These are phyloP conservation scores for Dicentrarchus labrax DNA, from an alignment of 2,113 vertebrate species.

Conservation along the genomic window DNA sequence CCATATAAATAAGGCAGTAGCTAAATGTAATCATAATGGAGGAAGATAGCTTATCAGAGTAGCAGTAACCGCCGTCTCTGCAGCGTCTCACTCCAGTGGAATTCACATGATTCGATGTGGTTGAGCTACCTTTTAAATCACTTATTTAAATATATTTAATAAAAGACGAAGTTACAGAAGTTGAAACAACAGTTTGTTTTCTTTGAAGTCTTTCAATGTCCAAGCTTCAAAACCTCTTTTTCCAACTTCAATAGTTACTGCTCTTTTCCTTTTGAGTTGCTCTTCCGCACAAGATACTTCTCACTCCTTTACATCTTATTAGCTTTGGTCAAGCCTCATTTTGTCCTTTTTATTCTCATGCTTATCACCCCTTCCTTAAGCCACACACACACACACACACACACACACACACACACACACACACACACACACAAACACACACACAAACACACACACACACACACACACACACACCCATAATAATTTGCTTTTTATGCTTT, in stretches of 20 bases:
- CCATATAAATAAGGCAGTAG: background rate
- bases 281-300: background rate
- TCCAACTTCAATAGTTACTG: background rate
- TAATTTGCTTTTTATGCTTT: constrained; percentile 26
- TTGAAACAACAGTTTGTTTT: background rate
- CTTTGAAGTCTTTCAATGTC: background rate
- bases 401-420: constrained; percentile 2
- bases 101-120: background rate
- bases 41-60: background rate
- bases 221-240: background rate
- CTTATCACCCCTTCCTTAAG: constrained; percentile 16
- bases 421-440: constrained; percentile 15
- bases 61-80: background rate
- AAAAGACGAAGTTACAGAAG: background rate
- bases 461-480: constrained; percentile 10
- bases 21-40: too few species aligned
- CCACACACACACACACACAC: constrained; percentile 10
- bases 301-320: constrained; percentile 26
- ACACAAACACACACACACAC: background rate
- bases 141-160: background rate
- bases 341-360: constrained; percentile 23
- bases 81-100: too few species aligned
- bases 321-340: constrained; percentile 40
- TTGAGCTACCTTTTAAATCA: background rate
- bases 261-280: constrained; percentile 22